Percentiles rank a stretch among this genome's conserved stretches.
Evolutionary conservation across 35 echinoderm and acorn worm genomes (phyloP).

Genomic region (Nesometra sesokonis): DNA sequence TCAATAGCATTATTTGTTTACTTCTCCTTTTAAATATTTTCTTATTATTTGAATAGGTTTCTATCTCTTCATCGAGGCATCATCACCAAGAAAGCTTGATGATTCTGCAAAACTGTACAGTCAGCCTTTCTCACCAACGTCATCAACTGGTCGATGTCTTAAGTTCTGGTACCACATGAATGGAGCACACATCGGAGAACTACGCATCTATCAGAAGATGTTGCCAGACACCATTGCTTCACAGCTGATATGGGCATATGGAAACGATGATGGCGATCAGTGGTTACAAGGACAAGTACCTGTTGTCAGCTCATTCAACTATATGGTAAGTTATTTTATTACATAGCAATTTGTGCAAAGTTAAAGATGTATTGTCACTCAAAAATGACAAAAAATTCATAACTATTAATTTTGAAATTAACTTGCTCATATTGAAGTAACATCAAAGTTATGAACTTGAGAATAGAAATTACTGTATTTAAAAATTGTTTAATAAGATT

Average conservation of each 20-base stretch:
- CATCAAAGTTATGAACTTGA: too few relatives aligned
- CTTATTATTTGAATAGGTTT: background rate
- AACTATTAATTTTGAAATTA: too few relatives aligned
- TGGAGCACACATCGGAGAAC: slow-evolving; percentile 21
- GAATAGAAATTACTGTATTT: too few relatives aligned
- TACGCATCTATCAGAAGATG: background rate
- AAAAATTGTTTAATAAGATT: too few relatives aligned
- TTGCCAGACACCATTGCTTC: background rate
- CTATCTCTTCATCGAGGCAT: slow-evolving; percentile 1
- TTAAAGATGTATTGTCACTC: too few relatives aligned
- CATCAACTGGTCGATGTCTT: slow-evolving; percentile 36
- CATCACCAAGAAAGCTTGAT: slow-evolving; percentile 1
- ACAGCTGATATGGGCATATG: background rate
- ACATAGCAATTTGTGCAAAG: background rate
- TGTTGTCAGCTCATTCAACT: background rate
- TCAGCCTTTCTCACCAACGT: background rate
- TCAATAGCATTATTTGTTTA: too few relatives aligned
- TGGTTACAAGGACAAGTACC: slow-evolving; percentile 24
- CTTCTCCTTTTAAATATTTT: too few relatives aligned
- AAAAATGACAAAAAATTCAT: too few relatives aligned
- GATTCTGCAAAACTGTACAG: background rate
- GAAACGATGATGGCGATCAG: background rate
- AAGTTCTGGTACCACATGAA: slow-evolving; percentile 42
- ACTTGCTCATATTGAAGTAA: too few relatives aligned
- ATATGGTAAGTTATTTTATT: slow-evolving; percentile 6